Percentiles rank a stretch among this genome's conserved stretches.
Conservation (phyloP, 2,113 vertebrate species). For the Anhinga anhinga region DNA sequence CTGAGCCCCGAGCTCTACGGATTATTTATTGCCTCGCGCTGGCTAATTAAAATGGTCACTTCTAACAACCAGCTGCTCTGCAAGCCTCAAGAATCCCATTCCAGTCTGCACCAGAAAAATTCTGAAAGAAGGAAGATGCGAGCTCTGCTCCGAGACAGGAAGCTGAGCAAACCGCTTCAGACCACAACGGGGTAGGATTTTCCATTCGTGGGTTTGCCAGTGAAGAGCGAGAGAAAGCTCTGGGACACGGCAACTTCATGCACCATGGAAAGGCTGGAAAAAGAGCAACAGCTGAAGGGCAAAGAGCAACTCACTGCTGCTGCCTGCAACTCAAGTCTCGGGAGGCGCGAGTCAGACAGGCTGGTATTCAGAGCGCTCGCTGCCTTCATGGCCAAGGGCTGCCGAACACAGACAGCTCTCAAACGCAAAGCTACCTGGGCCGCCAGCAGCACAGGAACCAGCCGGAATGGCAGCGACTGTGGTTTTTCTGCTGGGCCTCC, state of each 20-base stretch:
- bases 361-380: fast-evolving
- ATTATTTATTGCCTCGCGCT: fast-evolving
- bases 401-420: neutral
- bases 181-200: neutral
- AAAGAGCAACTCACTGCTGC: neutral
- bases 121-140: neutral
- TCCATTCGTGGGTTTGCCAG: neutral
- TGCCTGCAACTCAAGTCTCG: too few species aligned
- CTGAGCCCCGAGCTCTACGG: fast-evolving
- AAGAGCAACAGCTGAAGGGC: neutral
- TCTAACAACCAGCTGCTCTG: neutral
- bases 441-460: neutral
- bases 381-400: neutral
- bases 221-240: neutral
- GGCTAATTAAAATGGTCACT: neutral
- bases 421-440: neutral
- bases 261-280: neutral
- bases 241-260: fast-evolving
- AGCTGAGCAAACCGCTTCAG: neutral
- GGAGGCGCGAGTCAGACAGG: neutral
- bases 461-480: too few species aligned
- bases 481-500: too few species aligned
- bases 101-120: neutral
- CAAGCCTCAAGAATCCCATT: neutral
- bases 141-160: neutral